Evolutionary conservation across 2,888 invertebrate species (phyloP), one percentile per base, ranked within the genome.

Genomic region (Epiblema foenella): DNA sequence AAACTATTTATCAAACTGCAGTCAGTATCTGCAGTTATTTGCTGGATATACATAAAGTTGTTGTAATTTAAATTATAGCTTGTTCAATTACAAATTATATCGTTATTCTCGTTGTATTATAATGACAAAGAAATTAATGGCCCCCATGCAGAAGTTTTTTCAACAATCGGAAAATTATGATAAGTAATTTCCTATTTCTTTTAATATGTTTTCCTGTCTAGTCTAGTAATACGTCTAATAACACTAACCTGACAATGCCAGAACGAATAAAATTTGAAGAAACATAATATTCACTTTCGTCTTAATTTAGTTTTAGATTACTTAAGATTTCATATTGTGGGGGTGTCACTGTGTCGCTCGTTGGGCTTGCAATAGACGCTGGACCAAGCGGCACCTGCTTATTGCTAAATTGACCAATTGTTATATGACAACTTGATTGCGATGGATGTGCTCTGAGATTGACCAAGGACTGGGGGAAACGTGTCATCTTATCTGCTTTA

Each of bases 401-500:
- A 91, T 91, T 90, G 87, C 73, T 85, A 88, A 92, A 92, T 91
- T 90, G 89, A 76, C 80, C 90, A 89, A 90, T 90, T 83, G 82
- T 60, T 64, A 69, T 71, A 80, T 84, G 85, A 83, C 77, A 72
- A 74, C 74, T 84, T 87, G 87, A 83, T 85, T 84, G 80, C 80
- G 79, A 81, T 83, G 81, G 85, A 86, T 81, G 77, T 75, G 83
- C 77, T 77, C 80, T 81, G 83, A 85, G 85, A 84, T 85, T 80
- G 81, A 75, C 82, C 91, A 91, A 91, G 91, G 91, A 89, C 91
- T 77, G 66, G 71, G 71, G 71, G 71, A 71, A 71, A 67, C 63
- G 65, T 58, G 64, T 64, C 65, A 46, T 54, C 29, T n/a, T 60
- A 60, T 66, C 62, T 59, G 64, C 49, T 39, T 33, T 69, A 65